Percentiles rank a stretch among this genome's conserved stretches.
These are phyloP conservation scores for Ganaspis brasiliensis DNA, from an alignment of 2,888 invertebrate species.

Conservation along the genomic window DNA sequence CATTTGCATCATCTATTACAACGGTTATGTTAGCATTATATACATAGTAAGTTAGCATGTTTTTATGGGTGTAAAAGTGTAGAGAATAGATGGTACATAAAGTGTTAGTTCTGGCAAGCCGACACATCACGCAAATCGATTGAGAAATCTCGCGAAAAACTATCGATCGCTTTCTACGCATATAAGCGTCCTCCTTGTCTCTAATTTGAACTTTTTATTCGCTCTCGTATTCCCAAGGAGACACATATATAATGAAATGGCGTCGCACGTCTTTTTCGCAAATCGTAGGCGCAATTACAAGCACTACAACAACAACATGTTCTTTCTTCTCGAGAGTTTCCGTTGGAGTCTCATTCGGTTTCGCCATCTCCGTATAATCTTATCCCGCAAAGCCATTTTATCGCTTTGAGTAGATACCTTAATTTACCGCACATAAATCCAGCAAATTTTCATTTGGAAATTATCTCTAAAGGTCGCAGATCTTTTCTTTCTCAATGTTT, in stretches of 20 bases:
- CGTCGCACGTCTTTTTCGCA: slow-evolving; percentile 15
- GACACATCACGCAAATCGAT: slow-evolving; percentile 12
- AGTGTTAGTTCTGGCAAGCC: slow-evolving; percentile 1
- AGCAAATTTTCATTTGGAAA: slow-evolving; percentile 2
- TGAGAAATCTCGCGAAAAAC: slow-evolving; percentile 25
- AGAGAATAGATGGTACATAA: not conserved
- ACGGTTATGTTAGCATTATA: not conserved
- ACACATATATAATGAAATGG: slow-evolving; percentile 32
- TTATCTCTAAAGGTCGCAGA: not conserved
- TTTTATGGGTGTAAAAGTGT: slow-evolving; percentile 1
- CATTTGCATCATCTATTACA: slow-evolving; percentile 35
- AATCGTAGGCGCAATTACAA: slow-evolving; percentile 37
- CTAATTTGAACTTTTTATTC: slow-evolving; percentile 32
- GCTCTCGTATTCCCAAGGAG: slow-evolving; percentile 8
- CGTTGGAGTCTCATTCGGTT: slow-evolving; percentile 1
- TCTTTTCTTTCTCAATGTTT: not conserved
- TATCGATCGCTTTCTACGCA: slow-evolving; percentile 28
- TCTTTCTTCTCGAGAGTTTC: slow-evolving; percentile 27
- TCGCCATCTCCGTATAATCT: slow-evolving; percentile 31
- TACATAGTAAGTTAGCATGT: not conserved
- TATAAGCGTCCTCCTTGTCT: not conserved
- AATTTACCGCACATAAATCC: not conserved
- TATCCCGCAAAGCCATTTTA: slow-evolving; percentile 9
- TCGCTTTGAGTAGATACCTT: slow-evolving; percentile 20
- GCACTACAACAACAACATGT: slow-evolving; percentile 28